A percentile compares a stretch with the other conserved stretches of the same genome.
phyloP scores from a whole-genome alignment of 1,140 invertebrate species.

The Penaeus vannamei region DNA sequence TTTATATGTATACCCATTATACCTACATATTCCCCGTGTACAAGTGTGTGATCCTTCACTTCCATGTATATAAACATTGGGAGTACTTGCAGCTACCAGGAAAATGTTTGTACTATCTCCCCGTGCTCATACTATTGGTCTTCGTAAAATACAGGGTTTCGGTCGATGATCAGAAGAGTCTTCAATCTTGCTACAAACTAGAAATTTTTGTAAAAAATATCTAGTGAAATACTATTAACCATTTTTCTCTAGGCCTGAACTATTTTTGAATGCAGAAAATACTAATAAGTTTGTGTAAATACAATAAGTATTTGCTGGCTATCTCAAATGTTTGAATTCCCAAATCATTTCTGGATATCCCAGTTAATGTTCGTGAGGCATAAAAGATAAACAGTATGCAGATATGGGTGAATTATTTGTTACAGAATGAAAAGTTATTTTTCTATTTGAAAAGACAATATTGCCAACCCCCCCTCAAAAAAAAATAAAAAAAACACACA shows the following conservation, averaged over 20 bases:
- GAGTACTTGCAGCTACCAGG: neutral
- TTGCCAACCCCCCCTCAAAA: too few species aligned
- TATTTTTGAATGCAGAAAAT: neutral
- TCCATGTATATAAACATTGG: slow-evolving; percentile 28
- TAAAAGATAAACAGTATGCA: too few species aligned
- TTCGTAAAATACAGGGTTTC: too few species aligned
- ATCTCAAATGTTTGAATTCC: slow-evolving; percentile 31
- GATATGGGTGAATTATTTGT: neutral
- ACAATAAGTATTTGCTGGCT: slow-evolving; percentile 2
- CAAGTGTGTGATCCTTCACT: slow-evolving; percentile 23
- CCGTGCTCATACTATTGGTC: too few species aligned
- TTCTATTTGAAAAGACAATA: neutral
- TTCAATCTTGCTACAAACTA: too few species aligned
- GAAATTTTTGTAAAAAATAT: neutral
- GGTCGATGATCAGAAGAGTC: too few species aligned
- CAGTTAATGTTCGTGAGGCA: slow-evolving; percentile 12
- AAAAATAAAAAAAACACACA: too few species aligned
- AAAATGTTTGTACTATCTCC: too few species aligned
- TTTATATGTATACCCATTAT: slow-evolving; percentile 41
- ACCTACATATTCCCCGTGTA: slow-evolving; percentile 29
- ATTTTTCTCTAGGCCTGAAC: too few species aligned
- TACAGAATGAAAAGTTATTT: neutral
- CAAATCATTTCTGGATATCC: slow-evolving; percentile 17
- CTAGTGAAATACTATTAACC: too few species aligned
- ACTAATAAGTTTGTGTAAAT: neutral